Conservation (phyloP, 23 tunicate species). For the Halocynthia aurantium region DNA sequence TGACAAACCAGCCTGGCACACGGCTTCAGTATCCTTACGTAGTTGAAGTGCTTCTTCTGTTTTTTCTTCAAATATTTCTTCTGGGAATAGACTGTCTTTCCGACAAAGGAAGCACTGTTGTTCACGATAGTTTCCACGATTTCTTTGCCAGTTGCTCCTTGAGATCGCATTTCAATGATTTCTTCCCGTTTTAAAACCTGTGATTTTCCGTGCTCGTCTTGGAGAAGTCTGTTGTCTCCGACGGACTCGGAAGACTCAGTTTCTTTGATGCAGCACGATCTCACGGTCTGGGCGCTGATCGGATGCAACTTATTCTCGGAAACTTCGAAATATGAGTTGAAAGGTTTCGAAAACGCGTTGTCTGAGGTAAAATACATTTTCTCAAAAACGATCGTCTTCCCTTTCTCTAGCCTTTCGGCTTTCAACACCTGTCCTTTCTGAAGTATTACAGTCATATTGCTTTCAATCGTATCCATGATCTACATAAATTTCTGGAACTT, state of each 20-base stretch:
- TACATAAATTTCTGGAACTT: too few species aligned
- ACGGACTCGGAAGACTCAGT: neutral
- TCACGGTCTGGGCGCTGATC: too few species aligned
- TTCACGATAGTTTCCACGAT: constrained; percentile 59
- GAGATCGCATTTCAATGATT: constrained; percentile 48
- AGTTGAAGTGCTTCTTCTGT: constrained; percentile 46
- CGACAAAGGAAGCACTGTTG: constrained; percentile 66
- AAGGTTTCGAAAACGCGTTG: constrained; percentile 30
- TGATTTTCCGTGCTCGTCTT: constrained; percentile 67
- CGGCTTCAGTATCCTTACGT: constrained; percentile 50
- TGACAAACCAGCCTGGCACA: constrained; percentile 61
- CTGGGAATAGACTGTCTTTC: constrained; percentile 72
- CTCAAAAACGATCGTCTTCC: constrained; percentile 58
- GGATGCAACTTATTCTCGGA: too few species aligned
- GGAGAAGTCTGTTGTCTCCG: constrained; percentile 14
- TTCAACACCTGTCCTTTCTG: constrained; percentile 44
- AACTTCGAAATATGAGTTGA: neutral
- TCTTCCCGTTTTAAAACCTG: constrained; percentile 60
- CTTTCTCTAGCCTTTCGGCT: constrained; percentile 43
- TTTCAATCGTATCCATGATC: constrained; percentile 6
- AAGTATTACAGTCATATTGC: constrained; percentile 35
- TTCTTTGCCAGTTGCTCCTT: constrained; percentile 70
- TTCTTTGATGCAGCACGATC: neutral
- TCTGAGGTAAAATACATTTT: constrained; percentile 50
- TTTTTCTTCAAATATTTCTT: constrained; percentile 85